Evolutionary conservation across 2,797 vertebrate genomes (phyloP).

Genomic region (Babyrousa celebensis): DNA sequence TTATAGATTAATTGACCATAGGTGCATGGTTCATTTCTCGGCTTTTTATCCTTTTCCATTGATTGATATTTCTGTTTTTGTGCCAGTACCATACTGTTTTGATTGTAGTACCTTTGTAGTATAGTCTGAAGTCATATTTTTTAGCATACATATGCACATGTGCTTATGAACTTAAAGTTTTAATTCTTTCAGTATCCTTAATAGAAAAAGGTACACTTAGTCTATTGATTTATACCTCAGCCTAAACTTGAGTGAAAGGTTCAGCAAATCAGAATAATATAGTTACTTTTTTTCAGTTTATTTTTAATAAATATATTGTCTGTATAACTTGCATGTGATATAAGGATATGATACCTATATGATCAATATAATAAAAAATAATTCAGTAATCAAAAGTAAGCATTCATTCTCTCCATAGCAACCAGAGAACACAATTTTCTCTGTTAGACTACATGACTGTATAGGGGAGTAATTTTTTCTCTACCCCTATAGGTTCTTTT

Average conservation of each 20-base stretch:
- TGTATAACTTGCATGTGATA: not conserved
- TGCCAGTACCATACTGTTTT: no score
- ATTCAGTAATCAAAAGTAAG: not conserved
- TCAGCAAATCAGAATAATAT: slow-evolving; percentile 13
- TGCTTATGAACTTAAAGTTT: not conserved
- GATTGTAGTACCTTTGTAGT: no score
- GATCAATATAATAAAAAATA: not conserved
- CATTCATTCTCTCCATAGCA: not conserved
- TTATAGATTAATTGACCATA: no score
- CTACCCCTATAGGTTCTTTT: not conserved
- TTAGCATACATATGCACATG: not conserved
- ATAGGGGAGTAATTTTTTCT: not conserved
- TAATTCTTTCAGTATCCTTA: not conserved
- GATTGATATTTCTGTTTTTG: no score
- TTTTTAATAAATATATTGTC: slow-evolving; percentile 47
- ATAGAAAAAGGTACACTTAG: not conserved
- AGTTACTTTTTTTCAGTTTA: slow-evolving; percentile 32
- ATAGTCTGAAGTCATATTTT: no score
- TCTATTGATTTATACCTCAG: not conserved
- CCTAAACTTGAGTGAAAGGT: not conserved
- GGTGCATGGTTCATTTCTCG: no score
- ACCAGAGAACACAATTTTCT: not conserved
- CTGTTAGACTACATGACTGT: not conserved
- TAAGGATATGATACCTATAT: not conserved
- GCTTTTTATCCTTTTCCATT: no score